Evolutionary conservation across 2,888 invertebrate species (phyloP).

Genomic region (Callimorpha dominula): DNA sequence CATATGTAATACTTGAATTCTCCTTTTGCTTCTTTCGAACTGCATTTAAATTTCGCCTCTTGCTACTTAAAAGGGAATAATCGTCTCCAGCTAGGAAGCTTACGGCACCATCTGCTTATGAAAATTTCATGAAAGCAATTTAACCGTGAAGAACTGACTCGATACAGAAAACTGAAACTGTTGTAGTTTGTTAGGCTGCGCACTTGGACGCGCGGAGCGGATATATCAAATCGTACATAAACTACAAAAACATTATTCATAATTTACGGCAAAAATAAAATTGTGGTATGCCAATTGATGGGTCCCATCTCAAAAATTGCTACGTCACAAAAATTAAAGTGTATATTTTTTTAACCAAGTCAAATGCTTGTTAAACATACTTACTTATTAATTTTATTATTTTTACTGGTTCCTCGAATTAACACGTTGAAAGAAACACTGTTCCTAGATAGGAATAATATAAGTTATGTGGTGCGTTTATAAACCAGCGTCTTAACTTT

Average conservation of each 20-base stretch:
- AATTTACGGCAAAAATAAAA: too few relatives aligned
- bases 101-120: conserved; percentile 28
- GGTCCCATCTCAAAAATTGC: too few relatives aligned
- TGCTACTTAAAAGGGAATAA: not conserved
- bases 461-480: not conserved
- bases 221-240: not conserved
- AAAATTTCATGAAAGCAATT: conserved; percentile 47
- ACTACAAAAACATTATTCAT: not conserved
- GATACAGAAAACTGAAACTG: conserved; percentile 41
- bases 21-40: not conserved
- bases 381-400: too few relatives aligned
- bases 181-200: conserved; percentile 19
- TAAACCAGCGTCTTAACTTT: not conserved
- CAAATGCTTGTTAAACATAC: too few relatives aligned
- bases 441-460: not conserved
- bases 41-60: not conserved
- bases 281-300: too few relatives aligned
- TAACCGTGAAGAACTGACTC: conserved; percentile 28
- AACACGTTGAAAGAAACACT: not conserved
- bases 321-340: too few relatives aligned
- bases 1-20: not conserved
- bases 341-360: too few relatives aligned
- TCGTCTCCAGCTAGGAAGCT: not conserved
- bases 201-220: not conserved
- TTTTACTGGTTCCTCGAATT: not conserved